Percentiles rank a stretch among this genome's conserved stretches.
These are phyloP conservation scores for Pseudoips prasinana DNA, from an alignment of 2,888 invertebrate genomes.

Conservation along the genomic window DNA sequence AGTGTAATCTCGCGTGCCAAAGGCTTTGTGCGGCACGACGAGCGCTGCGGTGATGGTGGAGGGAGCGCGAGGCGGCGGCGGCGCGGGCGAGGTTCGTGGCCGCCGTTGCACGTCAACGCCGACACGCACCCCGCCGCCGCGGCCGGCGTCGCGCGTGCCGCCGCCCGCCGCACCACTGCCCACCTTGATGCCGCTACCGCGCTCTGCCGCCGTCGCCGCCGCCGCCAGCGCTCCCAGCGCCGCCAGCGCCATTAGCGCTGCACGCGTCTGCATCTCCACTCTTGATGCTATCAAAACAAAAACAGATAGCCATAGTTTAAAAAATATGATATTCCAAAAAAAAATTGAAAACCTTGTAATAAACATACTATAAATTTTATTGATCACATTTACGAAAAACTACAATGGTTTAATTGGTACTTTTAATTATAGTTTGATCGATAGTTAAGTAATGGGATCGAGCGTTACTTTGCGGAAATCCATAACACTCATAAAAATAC, in stretches of 20 bases:
- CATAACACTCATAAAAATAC: no score
- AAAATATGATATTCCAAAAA: no score
- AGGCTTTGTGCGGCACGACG: conserved; percentile 89
- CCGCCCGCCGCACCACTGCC: conserved; percentile 56
- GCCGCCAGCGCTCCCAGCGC: conserved; percentile 65
- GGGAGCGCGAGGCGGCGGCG: conserved; percentile 68
- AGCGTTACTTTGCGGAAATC: no score
- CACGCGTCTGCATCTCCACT: conserved; percentile 73
- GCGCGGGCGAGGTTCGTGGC: conserved; percentile 69
- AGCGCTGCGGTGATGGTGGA: conserved; percentile 85
- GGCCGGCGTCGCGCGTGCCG: conserved; percentile 57
- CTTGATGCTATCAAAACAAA: conserved; percentile 71
- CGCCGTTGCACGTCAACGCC: conserved; percentile 63
- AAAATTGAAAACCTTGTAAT: no score
- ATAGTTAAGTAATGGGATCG: no score
- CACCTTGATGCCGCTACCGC: conserved; percentile 69
- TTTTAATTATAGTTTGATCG: no score
- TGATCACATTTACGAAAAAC: no score
- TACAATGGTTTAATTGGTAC: no score
- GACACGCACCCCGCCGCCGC: conserved; percentile 65
- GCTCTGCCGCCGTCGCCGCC: conserved; percentile 59
- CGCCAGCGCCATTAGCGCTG: conserved; percentile 66
- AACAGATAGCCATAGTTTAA: no score
- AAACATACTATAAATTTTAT: no score
- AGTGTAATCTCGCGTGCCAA: conserved; percentile 87